Conservation (phyloP, 2,113 vertebrate genomes). For the Phodopus roborovskii region DNA sequence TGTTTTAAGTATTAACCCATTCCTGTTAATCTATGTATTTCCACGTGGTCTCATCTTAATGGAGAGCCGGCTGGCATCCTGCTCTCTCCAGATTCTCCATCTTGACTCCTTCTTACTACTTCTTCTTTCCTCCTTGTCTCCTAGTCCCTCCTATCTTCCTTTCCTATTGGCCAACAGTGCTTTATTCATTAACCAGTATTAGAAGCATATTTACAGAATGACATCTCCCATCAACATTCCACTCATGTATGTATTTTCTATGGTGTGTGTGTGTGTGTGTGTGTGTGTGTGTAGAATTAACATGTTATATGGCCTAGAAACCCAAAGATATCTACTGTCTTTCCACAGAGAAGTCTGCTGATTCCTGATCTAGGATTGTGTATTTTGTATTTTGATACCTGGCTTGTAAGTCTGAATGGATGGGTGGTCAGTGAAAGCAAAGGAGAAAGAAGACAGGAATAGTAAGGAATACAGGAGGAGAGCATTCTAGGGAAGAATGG, state of each 20-base stretch:
- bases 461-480: background rate
- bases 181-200: too few relatives aligned
- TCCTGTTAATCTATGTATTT: too few relatives aligned
- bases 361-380: background rate
- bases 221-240: too few relatives aligned
- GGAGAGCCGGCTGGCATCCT: too few relatives aligned
- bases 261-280: background rate
- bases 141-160: too few relatives aligned
- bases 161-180: too few relatives aligned
- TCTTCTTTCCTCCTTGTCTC: too few relatives aligned
- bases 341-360: background rate
- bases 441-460: background rate
- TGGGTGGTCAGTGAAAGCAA: background rate
- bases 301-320: background rate
- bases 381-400: conserved; percentile 8
- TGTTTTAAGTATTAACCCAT: too few relatives aligned
- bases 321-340: conserved; percentile 6
- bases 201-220: too few relatives aligned
- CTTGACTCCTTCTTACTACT: too few relatives aligned
- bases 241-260: background rate
- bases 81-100: too few relatives aligned
- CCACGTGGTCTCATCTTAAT: too few relatives aligned
- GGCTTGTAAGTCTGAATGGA: background rate
- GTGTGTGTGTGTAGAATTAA: background rate
- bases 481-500: background rate